phyloP scores from a whole-genome alignment of 2,113 vertebrate genomes.

The Eurypyga helias region DNA sequence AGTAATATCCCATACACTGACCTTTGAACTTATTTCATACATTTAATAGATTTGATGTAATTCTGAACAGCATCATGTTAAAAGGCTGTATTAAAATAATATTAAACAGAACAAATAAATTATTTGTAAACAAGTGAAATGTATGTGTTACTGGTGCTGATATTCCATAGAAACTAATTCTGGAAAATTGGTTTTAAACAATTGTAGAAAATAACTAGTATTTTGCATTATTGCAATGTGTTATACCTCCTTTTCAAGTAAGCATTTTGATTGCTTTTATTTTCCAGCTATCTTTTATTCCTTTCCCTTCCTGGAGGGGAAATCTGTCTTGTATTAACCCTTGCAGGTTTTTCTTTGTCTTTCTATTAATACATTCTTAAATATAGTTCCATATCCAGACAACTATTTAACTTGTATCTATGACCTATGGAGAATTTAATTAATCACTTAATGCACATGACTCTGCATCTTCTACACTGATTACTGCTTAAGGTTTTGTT shows the following conservation, averaged over 20 bases:
- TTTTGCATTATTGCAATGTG: not conserved
- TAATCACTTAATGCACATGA: not conserved
- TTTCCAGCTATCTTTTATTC: not conserved
- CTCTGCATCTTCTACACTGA: not conserved
- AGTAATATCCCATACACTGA: not conserved
- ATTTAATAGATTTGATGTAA: not conserved
- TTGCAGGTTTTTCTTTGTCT: not conserved
- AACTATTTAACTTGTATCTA: not conserved
- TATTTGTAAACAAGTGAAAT: not conserved
- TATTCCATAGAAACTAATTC: not conserved
- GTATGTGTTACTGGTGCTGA: not conserved
- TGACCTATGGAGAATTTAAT: not conserved
- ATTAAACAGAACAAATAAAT: not conserved
- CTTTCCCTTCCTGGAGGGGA: not conserved
- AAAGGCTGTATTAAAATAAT: not conserved
- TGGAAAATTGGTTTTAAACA: not conserved
- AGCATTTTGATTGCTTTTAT: not conserved
- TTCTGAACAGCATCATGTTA: not conserved
- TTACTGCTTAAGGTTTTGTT: not conserved
- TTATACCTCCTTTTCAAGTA: not conserved
- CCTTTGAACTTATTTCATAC: not conserved
- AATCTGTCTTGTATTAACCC: not conserved
- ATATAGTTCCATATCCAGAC: not conserved
- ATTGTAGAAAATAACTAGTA: not conserved
- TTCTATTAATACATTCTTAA: not conserved